These are phyloP conservation scores for Epizoanthus fatuus DNA, from an alignment of 92 coral and sea anemone genomes.

Conservation along the genomic window DNA sequence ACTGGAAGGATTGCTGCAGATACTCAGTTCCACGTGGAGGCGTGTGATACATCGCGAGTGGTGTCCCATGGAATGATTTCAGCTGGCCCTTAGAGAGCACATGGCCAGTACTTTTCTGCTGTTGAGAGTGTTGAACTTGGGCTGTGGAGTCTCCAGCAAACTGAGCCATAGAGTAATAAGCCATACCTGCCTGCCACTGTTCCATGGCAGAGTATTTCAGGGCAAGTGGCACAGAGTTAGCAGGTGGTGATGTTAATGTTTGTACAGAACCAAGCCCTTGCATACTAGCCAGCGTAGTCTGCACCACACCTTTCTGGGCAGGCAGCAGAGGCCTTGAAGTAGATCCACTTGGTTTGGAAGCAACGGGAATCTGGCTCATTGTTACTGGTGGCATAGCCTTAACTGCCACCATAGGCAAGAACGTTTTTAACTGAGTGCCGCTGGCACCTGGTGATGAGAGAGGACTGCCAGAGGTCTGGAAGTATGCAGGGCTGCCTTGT, in stretches of 20 bases:
- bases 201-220: constrained; percentile 13
- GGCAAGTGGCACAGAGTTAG: constrained; percentile 25
- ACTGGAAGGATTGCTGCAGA: constrained; percentile 23
- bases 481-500: constrained; percentile 4
- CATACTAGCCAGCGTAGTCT: not conserved
- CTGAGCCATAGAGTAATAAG: constrained; percentile 6
- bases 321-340: constrained; percentile 27
- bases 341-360: constrained; percentile 22
- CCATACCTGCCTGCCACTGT: constrained; percentile 34
- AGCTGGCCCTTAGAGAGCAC: constrained; percentile 36
- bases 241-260: constrained; percentile 4
- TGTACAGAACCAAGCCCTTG: not conserved
- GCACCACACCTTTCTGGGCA: constrained; percentile 24
- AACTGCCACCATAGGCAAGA: constrained; percentile 7
- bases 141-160: constrained; percentile 23
- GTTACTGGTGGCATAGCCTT: constrained; percentile 14
- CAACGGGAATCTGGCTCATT: constrained; percentile 7
- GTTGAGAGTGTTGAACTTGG: not conserved
- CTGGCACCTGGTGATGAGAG: constrained; percentile 47
- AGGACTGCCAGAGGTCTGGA: constrained; percentile 52
- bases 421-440: constrained; percentile 13
- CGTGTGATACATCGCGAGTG: not conserved
- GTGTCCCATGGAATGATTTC: constrained; percentile 40
- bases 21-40: not conserved
- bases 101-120: not conserved